phyloP scores from a whole-genome alignment of 2,888 invertebrate species.

The Balanococcus diminutus region DNA sequence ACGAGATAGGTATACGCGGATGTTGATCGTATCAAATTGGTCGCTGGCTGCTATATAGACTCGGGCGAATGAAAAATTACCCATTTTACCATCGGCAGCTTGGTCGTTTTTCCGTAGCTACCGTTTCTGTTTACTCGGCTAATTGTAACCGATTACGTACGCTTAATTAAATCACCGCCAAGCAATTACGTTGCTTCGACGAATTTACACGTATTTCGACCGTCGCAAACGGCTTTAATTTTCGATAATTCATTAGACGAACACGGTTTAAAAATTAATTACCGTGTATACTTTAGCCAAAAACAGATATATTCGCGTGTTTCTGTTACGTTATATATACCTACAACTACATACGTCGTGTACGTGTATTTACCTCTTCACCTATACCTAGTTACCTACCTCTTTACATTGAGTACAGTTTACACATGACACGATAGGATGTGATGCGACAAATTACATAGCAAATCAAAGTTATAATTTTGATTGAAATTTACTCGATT shows the following conservation, averaged over 20 bases:
- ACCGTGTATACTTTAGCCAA: not conserved
- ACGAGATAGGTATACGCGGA: not conserved
- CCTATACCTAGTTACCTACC: not conserved
- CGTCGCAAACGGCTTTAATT: not conserved
- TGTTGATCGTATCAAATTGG: not conserved
- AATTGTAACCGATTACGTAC: slow-evolving; percentile 22
- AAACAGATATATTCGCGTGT: not conserved
- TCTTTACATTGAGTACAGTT: not conserved
- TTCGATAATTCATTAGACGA: slow-evolving; percentile 15
- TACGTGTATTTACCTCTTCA: not conserved
- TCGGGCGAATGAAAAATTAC: not conserved
- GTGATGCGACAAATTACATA: not conserved
- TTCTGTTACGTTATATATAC: no score
- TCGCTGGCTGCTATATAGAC: not conserved
- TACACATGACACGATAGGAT: not conserved
- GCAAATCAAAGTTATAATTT: slow-evolving; percentile 4
- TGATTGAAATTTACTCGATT: slow-evolving; percentile 12
- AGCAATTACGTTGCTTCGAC: slow-evolving; percentile 6
- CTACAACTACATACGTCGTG: not conserved
- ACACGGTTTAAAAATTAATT: slow-evolving; percentile 2
- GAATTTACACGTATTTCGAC: not conserved
- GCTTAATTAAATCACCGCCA: slow-evolving; percentile 8
- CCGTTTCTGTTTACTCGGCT: slow-evolving; percentile 14
- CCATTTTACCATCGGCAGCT: not conserved
- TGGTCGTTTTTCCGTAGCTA: not conserved